Conservation (phyloP, 2,113 vertebrate species). For the Harpagus bidentatus region DNA sequence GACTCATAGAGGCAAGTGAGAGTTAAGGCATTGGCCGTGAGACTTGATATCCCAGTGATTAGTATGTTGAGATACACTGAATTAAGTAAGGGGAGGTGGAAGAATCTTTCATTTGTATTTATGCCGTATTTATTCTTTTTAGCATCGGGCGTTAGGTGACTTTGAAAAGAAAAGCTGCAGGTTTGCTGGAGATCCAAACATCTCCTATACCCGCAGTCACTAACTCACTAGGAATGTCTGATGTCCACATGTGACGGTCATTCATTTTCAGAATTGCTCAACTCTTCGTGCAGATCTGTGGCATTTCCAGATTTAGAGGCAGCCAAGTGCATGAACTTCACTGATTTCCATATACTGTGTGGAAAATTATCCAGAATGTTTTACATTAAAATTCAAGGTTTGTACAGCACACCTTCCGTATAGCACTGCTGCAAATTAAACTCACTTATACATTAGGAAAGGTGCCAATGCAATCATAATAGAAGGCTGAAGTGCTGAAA, state of each 20-base stretch:
- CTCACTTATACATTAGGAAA: slow-evolving; percentile 62
- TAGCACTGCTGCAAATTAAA: slow-evolving; percentile 62
- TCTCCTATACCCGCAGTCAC: not conserved
- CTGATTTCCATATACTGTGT: slow-evolving; percentile 33
- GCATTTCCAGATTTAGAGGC: slow-evolving; percentile 19
- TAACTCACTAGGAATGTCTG: not conserved
- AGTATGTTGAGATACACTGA: not conserved
- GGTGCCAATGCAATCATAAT: slow-evolving; percentile 62
- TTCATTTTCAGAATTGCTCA: slow-evolving; percentile 13
- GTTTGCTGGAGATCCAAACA: not conserved
- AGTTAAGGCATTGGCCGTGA: not conserved
- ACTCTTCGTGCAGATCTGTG: not conserved
- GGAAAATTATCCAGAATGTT: slow-evolving; percentile 44
- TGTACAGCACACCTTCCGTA: slow-evolving; percentile 23
- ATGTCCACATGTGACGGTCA: not conserved
- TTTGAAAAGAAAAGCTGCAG: not conserved
- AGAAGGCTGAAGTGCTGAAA: slow-evolving; percentile 59
- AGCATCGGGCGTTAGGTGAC: not conserved
- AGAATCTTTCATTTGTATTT: not conserved
- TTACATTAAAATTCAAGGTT: slow-evolving; percentile 60
- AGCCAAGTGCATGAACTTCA: not conserved
- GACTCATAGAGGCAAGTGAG: not conserved
- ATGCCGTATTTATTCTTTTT: not conserved
- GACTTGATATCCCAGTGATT: not conserved
- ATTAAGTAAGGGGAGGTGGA: not conserved